phyloP scores from a whole-genome alignment of 2,113 vertebrate genomes.

The Saguinus imperator region DNA sequence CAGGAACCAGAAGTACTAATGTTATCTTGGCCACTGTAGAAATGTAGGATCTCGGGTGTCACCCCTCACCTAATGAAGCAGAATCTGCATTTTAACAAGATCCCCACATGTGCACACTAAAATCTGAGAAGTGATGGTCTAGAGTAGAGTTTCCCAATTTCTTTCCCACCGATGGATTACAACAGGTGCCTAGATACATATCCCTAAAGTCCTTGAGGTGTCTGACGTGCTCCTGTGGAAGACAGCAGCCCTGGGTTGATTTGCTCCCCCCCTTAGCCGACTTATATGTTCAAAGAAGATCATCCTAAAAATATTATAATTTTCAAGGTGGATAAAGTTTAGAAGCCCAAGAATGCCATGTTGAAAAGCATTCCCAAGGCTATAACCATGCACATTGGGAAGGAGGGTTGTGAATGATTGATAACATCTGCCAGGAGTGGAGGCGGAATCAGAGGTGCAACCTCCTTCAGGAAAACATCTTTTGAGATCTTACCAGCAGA shows the following conservation, averaged over 20 bases:
- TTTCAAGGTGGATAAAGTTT: not conserved
- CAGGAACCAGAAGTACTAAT: not conserved
- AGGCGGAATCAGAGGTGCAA: not conserved
- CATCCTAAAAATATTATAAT: not conserved
- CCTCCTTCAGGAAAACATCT: not conserved
- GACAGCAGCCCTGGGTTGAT: not conserved
- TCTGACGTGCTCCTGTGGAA: not conserved
- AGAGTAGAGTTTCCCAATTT: not conserved
- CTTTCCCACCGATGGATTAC: not conserved
- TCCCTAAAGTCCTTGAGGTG: not conserved
- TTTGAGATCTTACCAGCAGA: slow-evolving; percentile 80
- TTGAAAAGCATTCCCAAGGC: not conserved
- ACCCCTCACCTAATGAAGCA: not conserved
- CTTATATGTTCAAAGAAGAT: not conserved
- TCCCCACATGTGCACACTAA: not conserved
- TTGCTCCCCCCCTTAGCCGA: not conserved
- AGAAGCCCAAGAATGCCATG: not conserved
- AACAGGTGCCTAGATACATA: not conserved
- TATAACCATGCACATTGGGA: not conserved
- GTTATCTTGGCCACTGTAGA: not conserved
- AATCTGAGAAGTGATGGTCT: not conserved
- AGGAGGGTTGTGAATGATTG: not conserved
- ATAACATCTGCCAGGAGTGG: not conserved
- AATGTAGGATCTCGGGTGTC: not conserved
- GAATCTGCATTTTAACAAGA: not conserved